A percentile compares a stretch with the other conserved stretches of the same genome.
phyloP scores from a whole-genome alignment of 2,888 invertebrate species.

The Epistrophe grossulariae region DNA sequence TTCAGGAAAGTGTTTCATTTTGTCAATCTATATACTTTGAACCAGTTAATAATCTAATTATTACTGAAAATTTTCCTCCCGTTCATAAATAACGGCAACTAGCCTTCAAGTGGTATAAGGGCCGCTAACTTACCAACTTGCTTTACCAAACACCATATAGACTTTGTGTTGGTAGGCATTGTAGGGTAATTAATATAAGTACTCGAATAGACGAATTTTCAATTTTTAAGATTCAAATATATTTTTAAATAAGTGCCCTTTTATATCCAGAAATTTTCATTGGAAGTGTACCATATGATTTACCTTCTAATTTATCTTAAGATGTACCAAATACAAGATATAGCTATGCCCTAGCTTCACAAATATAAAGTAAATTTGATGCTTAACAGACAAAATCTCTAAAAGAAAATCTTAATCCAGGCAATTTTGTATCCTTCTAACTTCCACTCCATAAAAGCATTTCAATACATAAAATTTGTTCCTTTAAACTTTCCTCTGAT shows the following conservation, averaged over 20 bases:
- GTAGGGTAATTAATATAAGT: background rate
- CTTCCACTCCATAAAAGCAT: conserved; percentile 68
- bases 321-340: background rate
- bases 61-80: too few species aligned
- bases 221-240: background rate
- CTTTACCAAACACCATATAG: too few species aligned
- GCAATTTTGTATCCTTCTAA: conserved; percentile 46
- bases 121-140: too few species aligned
- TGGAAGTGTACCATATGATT: background rate
- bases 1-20: too few species aligned
- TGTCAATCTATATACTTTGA: too few species aligned
- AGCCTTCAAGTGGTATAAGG: too few species aligned
- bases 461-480: conserved; percentile 60
- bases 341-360: background rate
- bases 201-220: background rate
- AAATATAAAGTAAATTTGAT: background rate
- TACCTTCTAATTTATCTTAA: background rate
- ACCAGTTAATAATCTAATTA: too few species aligned
- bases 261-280: background rate
- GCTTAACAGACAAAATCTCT: conserved; percentile 16
- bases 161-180: too few species aligned
- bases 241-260: too few species aligned
- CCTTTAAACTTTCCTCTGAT: conserved; percentile 30
- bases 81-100: too few species aligned
- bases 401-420: conserved; percentile 52